Percentiles rank a stretch among this genome's conserved stretches.
Conservation (phyloP, 35 echinoderm and acorn worm species). For the Diadema setosum region DNA sequence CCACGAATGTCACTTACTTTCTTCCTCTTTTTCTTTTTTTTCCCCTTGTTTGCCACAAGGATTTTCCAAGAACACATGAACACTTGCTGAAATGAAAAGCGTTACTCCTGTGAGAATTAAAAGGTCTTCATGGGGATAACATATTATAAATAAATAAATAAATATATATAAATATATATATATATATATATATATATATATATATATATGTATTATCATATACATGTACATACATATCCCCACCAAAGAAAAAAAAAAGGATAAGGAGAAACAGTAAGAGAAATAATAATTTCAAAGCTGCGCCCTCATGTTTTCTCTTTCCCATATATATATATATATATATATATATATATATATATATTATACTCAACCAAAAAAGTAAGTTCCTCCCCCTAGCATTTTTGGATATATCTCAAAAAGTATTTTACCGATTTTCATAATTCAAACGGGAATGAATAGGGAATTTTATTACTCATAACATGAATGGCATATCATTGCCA, state of each 20-base stretch:
- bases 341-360: conserved; percentile 13
- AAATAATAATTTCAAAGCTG: background rate
- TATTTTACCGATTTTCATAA: background rate
- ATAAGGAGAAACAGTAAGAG: background rate
- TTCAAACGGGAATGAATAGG: background rate
- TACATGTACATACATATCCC: background rate
- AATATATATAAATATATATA: background rate
- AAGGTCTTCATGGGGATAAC: no score
- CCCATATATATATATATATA: conserved; percentile 14
- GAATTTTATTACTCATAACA: background rate
- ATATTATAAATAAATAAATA: background rate
- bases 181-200: background rate
- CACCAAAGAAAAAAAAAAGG: background rate
- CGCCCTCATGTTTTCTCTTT: background rate
- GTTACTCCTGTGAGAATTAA: no score
- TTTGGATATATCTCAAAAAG: background rate
- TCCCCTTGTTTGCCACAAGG: no score
- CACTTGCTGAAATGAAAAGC: no score
- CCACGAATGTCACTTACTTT: no score
- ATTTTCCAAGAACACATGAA: no score
- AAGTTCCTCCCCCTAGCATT: background rate
- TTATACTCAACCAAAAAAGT: background rate
- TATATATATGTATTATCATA: background rate
- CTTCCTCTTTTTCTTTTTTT: no score
- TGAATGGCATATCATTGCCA: background rate